Percentiles rank a stretch among this genome's conserved stretches.
Evolutionary conservation across 2,113 vertebrate species (phyloP).

Genomic region (Sceloporus undulatus): DNA sequence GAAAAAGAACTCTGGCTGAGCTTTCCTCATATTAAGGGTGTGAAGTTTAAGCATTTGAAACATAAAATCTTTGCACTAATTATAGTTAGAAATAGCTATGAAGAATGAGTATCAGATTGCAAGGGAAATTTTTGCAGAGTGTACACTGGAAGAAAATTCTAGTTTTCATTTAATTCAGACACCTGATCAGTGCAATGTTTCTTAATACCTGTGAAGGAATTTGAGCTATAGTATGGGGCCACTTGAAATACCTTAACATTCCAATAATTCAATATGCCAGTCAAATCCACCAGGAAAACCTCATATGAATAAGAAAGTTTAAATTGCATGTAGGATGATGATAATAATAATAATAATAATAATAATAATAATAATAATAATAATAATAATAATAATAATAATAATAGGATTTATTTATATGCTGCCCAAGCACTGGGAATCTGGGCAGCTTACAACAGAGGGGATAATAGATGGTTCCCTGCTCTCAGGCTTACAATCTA

Average conservation of each 20-base stretch:
- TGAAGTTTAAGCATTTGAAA: constrained; percentile 32
- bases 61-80: constrained; percentile 52
- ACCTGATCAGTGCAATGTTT: constrained; percentile 5
- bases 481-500: no score
- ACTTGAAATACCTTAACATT: background rate
- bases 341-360: background rate
- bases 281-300: background rate
- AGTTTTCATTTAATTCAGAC: constrained; percentile 14
- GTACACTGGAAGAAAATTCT: constrained; percentile 3
- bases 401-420: no score
- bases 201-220: background rate
- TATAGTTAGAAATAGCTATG: constrained; percentile 41
- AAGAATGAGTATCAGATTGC: constrained; percentile 43
- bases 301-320: background rate
- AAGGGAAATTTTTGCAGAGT: constrained; percentile 39
- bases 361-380: no score
- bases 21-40: constrained; percentile 41
- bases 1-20: constrained; percentile 36
- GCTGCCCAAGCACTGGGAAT: no score
- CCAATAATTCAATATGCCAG: background rate
- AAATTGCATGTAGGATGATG: background rate
- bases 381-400: no score
- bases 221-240: background rate
- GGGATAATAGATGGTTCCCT: no score
- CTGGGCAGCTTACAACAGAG: no score